Evolutionary conservation across 2,888 invertebrate species (phyloP).

Genomic region (Eucera pruinosa): DNA sequence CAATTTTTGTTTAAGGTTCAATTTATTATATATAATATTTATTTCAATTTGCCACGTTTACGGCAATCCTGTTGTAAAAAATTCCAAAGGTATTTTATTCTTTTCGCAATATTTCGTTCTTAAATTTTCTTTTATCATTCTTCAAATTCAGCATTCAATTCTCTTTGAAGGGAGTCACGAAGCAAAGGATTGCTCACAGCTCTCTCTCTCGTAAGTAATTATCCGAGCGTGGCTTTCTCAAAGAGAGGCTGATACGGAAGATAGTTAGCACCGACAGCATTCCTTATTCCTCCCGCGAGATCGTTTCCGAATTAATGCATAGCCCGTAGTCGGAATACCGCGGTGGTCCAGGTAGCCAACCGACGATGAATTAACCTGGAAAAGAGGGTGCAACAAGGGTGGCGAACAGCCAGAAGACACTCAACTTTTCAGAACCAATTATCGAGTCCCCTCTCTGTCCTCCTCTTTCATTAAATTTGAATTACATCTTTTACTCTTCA

Average conservation of each 20-base stretch:
- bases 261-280: slow-evolving; percentile 57
- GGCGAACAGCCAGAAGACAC: not conserved
- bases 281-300: slow-evolving; percentile 74
- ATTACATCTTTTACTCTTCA: too few species aligned
- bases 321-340: slow-evolving; percentile 68
- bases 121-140: too few species aligned
- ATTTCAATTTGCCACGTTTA: too few species aligned
- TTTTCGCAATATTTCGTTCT: not conserved
- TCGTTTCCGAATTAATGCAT: slow-evolving; percentile 76
- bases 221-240: slow-evolving; percentile 52
- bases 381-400: not conserved
- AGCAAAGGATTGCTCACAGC: slow-evolving; percentile 22
- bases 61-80: too few species aligned
- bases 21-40: too few species aligned
- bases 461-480: slow-evolving; percentile 60
- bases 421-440: slow-evolving; percentile 72
- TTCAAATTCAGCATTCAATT: too few species aligned
- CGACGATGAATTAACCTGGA: slow-evolving; percentile 20
- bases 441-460: slow-evolving; percentile 59
- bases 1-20: too few species aligned
- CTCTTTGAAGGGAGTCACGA: slow-evolving; percentile 17
- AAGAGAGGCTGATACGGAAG: slow-evolving; percentile 27
- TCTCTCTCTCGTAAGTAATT: slow-evolving; percentile 65
- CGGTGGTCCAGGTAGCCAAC: not conserved
- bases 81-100: too few species aligned